A percentile compares a stretch with the other conserved stretches of the same genome.
Evolutionary conservation across 2,888 invertebrate genomes (phyloP).

Genomic region (Stomorhina lunata): DNA sequence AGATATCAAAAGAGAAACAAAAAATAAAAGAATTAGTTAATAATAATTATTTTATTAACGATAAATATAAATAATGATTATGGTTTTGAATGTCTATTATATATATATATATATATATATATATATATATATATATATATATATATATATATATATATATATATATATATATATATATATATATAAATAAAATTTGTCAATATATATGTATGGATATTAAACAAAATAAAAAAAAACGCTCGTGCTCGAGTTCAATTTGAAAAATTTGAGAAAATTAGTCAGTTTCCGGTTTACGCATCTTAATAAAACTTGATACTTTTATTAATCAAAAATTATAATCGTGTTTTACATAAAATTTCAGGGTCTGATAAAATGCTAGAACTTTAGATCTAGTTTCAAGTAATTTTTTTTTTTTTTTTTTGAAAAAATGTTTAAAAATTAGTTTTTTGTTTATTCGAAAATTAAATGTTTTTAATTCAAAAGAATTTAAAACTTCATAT

Average conservation of each 20-base stretch:
- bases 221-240: not conserved
- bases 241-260: not conserved
- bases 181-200: not conserved
- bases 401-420: too few species aligned
- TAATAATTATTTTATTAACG: not conserved
- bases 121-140: not conserved
- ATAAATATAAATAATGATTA: not conserved
- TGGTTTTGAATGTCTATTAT: not conserved
- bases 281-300: conserved; percentile 1
- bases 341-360: conserved; percentile 1
- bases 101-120: not conserved
- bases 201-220: not conserved
- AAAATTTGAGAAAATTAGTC: not conserved
- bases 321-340: not conserved
- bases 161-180: not conserved
- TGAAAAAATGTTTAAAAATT: too few species aligned
- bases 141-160: not conserved
- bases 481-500: too few species aligned
- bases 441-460: too few species aligned
- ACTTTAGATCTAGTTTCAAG: not conserved
- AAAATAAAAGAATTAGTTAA: not conserved
- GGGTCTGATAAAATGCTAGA: not conserved
- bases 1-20: conserved; percentile 2
- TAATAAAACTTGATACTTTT: not conserved
- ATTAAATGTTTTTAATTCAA: too few species aligned